Base-by-base conservation (phyloP, 2,888 invertebrate genomes). In the Platypus cylindrus region DNA sequence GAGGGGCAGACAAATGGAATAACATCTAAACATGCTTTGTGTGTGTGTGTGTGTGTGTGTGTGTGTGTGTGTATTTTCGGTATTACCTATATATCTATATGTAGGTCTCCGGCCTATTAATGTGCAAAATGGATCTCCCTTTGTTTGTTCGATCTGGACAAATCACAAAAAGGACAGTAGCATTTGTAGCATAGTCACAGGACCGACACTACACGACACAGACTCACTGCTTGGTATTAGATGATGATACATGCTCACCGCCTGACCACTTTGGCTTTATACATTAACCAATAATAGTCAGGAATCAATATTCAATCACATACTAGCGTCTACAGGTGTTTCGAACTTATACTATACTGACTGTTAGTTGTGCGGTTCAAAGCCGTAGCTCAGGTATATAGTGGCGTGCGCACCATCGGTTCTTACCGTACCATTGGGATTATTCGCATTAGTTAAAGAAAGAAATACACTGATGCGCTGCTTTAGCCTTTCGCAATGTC, bases 291-390 rank as follows among this genome's bases (percentile, higher is more conserved):
- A 42, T 48, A 46, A 48, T 47, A 46, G 47, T 43, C 48, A 49
- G 45, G 44, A 46, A 49, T 52, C 49, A 46, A 49, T 50, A 52
- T 58, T 58, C 52, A 59, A 59, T 59, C 59, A 59, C 59, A 60
- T 61, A 58, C 59, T 60, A 61, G 56, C 60, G 60, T 61, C 59
- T 62, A 62, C 62, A 62, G 60, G 60, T 62, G 62, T 57, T 60
- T 62, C 61, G 57, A 58, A 62, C 62, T 62, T 62, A 60, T 61
- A 59, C 61, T 62, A 59, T 61, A 62, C 62, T 62, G 61, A 61
- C 58, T 60, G 60, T 60, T 59, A 55, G 56, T 55, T 54, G 57
- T 54, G 51, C 55, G 51, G 51, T 50, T 55, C 56, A 53, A 53
- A 53, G 56, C 54, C 52, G 53, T 54, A n/a, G n/a, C 56, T 55